Evolutionary conservation across 2,888 invertebrate species (phyloP).

Genomic region (Acanthosepion pharaonis): DNA sequence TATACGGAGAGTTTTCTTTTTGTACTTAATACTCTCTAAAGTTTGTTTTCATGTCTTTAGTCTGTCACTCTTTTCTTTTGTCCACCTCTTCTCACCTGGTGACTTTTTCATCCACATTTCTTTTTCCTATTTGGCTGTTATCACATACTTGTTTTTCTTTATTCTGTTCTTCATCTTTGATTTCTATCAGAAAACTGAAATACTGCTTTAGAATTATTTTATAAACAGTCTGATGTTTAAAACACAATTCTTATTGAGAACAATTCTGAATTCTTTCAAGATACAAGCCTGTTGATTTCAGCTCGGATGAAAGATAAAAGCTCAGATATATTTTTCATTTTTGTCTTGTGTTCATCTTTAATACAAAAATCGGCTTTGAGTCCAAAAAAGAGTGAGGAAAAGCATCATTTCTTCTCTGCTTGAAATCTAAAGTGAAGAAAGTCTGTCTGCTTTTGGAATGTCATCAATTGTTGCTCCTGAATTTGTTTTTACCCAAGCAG

Average conservation of each 20-base stretch:
- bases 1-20: too few relatives aligned
- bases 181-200: not conserved
- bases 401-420: not conserved
- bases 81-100: too few relatives aligned
- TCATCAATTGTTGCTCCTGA: not conserved
- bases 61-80: too few relatives aligned
- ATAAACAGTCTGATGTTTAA: not conserved
- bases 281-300: slow-evolving; percentile 24
- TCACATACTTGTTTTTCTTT: too few relatives aligned
- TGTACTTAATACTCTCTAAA: too few relatives aligned
- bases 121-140: too few relatives aligned
- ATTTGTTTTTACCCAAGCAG: not conserved
- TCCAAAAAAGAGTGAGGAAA: not conserved
- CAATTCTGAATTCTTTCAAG: slow-evolving; percentile 5
- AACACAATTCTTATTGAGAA: not conserved
- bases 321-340: too few relatives aligned
- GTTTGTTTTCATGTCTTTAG: too few relatives aligned
- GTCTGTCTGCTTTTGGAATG: not conserved
- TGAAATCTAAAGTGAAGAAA: not conserved
- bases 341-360: too few relatives aligned
- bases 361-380: too few relatives aligned
- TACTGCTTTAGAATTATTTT: not conserved
- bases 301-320: not conserved
- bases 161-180: too few relatives aligned
- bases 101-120: too few relatives aligned